phyloP scores from a whole-genome alignment of 2,113 vertebrate species.

The Plotosus lineatus region DNA sequence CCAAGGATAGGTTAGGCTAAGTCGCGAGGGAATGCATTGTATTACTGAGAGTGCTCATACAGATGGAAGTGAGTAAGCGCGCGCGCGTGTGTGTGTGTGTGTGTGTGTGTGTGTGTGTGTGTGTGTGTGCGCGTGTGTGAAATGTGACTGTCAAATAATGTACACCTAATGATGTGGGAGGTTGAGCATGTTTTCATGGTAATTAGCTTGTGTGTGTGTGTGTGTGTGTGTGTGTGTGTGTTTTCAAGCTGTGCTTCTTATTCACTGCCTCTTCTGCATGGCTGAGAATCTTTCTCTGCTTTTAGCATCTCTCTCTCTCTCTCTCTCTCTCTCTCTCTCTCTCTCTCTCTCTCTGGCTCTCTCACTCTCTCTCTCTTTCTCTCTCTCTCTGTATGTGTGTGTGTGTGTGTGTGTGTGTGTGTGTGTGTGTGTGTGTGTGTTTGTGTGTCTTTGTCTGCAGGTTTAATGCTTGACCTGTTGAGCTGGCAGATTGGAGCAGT shows the following conservation, averaged over 20 bases:
- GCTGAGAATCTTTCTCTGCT: conserved; percentile 13
- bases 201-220: conserved; percentile 10
- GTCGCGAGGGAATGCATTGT: no score
- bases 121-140: neutral
- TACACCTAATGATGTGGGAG: conserved; percentile 1
- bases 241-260: conserved; percentile 5
- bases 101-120: neutral
- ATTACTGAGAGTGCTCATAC: no score
- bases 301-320: no score
- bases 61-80: no score
- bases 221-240: conserved; percentile 1
- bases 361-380: no score
- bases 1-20: no score
- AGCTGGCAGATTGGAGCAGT: conserved; percentile 29
- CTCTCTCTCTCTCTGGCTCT: no score
- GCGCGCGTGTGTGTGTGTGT: neutral
- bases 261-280: neutral
- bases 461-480: conserved; percentile 40
- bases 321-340: no score
- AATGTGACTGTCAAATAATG: no score
- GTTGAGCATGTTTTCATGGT: neutral
- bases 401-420: neutral
- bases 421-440: conserved; percentile 16
- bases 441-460: neutral
- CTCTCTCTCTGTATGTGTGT: no score